These are phyloP conservation scores for Orbicella faveolata DNA, from an alignment of 64 coral and sea anemone genomes.

Conservation along the genomic window DNA sequence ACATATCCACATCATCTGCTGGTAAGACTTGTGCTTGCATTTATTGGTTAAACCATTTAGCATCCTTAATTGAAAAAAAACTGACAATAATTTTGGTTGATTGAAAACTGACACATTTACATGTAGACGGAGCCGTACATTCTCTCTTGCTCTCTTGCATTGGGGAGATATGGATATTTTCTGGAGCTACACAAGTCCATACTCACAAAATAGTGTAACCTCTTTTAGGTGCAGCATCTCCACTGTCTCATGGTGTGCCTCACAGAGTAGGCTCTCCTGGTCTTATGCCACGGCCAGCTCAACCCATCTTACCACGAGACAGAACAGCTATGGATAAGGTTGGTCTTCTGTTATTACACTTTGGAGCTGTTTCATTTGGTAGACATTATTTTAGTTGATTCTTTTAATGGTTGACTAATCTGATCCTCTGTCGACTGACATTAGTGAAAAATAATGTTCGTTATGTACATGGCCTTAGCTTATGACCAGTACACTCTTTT, in stretches of 20 bases:
- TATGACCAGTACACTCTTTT: too few species aligned
- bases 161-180: not conserved
- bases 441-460: too few species aligned
- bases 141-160: not conserved
- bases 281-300: slow-evolving; percentile 45
- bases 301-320: slow-evolving; percentile 78
- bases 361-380: too few species aligned
- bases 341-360: too few species aligned
- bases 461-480: too few species aligned
- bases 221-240: slow-evolving; percentile 25
- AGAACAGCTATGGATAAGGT: slow-evolving; percentile 86
- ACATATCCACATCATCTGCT: not conserved
- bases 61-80: not conserved
- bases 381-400: too few species aligned
- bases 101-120: too few species aligned
- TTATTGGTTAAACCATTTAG: not conserved
- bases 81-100: too few species aligned
- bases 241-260: slow-evolving; percentile 8
- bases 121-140: too few species aligned
- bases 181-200: not conserved
- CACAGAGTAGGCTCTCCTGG: slow-evolving; percentile 21
- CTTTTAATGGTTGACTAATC: too few species aligned
- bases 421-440: too few species aligned
- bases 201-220: not conserved
- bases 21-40: not conserved